These are phyloP conservation scores for Melipona beecheii DNA, from an alignment of 2,888 invertebrate genomes.

Conservation along the genomic window DNA sequence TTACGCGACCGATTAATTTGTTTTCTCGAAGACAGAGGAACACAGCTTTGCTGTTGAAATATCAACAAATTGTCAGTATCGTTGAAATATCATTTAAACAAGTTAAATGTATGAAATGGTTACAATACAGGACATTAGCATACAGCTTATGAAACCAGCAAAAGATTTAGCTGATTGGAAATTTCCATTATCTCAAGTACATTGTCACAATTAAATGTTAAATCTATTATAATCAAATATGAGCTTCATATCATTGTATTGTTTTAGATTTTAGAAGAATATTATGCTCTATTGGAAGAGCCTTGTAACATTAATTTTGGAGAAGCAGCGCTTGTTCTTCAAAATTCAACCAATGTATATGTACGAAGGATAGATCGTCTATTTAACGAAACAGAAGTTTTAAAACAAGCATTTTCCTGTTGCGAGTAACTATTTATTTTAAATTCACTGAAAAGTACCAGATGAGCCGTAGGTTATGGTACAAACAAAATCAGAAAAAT, in stretches of 20 bases:
- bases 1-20: not conserved
- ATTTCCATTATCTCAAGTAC: conserved; percentile 79
- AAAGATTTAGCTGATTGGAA: conserved; percentile 79
- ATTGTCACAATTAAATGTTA: not conserved
- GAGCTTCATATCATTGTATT: conserved; percentile 1
- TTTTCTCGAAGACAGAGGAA: not conserved
- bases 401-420: conserved; percentile 82
- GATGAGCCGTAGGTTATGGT: too few relatives aligned
- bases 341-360: conserved; percentile 90
- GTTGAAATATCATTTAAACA: not conserved
- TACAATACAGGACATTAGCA: conserved; percentile 73
- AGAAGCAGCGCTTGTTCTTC: conserved; percentile 91
- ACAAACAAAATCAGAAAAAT: too few relatives aligned
- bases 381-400: conserved; percentile 83
- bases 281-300: conserved; percentile 72
- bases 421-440: conserved; percentile 67
- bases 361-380: conserved; percentile 90
- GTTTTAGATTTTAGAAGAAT: conserved; percentile 75
- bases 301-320: conserved; percentile 87
- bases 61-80: not conserved
- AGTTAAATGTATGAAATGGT: conserved; percentile 57
- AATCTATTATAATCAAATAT: not conserved
- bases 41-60: not conserved
- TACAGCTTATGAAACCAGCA: conserved; percentile 76
- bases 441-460: not conserved